A percentile compares a stretch with the other conserved stretches of the same genome.
Conservation (phyloP, 2,797 vertebrate species). For the Bufotes viridis region DNA sequence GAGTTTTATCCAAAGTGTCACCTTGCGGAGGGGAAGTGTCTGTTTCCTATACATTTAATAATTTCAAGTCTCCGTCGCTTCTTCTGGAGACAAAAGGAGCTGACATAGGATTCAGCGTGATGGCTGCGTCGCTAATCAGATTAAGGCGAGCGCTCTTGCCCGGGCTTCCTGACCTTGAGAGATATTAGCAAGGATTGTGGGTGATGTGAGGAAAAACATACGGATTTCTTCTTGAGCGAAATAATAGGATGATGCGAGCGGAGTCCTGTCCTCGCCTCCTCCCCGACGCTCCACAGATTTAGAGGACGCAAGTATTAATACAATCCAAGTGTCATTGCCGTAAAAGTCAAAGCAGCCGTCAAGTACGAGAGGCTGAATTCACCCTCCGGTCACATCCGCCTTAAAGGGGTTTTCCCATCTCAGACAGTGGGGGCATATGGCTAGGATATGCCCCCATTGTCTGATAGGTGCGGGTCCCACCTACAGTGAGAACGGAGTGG, state of each 20-base stretch:
- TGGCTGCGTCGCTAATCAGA: conserved; percentile 43
- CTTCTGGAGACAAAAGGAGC: conserved; percentile 43
- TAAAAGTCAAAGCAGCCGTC: background rate
- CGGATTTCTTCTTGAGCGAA: conserved; percentile 17
- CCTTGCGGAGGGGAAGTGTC: conserved; percentile 40
- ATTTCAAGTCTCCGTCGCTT: conserved; percentile 6
- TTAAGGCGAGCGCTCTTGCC: conserved; percentile 28
- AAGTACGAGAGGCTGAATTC: background rate
- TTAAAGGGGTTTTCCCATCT: too few species aligned
- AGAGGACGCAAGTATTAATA: background rate
- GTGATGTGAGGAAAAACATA: conserved; percentile 34
- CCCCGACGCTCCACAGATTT: too few species aligned
- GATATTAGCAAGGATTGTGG: conserved; percentile 30
- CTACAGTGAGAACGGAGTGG: too few species aligned
- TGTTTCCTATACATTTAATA: conserved; percentile 31
- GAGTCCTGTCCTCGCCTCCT: background rate
- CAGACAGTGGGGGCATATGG: too few species aligned
- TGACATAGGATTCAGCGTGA: conserved; percentile 41
- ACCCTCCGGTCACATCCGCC: background rate
- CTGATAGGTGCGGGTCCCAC: too few species aligned
- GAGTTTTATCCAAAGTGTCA: conserved; percentile 47
- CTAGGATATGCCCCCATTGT: too few species aligned
- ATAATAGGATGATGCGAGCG: conserved; percentile 17
- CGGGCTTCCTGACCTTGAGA: conserved; percentile 45
- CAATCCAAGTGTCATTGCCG: background rate